Conservation (phyloP, 2,113 vertebrate species). For the Arizona elegans region DNA sequence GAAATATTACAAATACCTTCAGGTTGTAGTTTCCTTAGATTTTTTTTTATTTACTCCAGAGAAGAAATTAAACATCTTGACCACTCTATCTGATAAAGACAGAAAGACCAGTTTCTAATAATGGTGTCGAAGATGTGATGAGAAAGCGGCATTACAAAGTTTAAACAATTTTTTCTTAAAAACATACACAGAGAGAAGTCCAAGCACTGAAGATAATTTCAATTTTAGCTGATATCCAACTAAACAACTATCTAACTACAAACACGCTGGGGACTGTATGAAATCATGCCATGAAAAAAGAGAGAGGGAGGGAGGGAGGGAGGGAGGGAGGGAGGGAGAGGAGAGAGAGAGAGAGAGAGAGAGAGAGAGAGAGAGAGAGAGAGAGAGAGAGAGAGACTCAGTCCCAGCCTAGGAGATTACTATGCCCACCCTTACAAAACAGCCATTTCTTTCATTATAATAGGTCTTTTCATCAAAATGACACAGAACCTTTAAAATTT, state of each 20-base stretch:
- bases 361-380: constrained; percentile 27
- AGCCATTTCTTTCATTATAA: constrained; percentile 75
- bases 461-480: constrained; percentile 69
- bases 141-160: constrained; percentile 59
- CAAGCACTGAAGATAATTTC: constrained; percentile 58
- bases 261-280: constrained; percentile 62
- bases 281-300: constrained; percentile 53
- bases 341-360: constrained; percentile 32
- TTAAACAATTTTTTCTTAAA: constrained; percentile 46
- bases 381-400: background rate
- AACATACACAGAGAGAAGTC: constrained; percentile 21
- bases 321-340: constrained; percentile 26
- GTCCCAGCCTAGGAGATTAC: constrained; percentile 54
- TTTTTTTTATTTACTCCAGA: constrained; percentile 27
- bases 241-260: constrained; percentile 60
- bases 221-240: constrained; percentile 60
- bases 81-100: constrained; percentile 42
- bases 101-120: constrained; percentile 46
- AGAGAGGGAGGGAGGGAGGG: constrained; percentile 37
- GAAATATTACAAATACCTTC: constrained; percentile 27
- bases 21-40: constrained; percentile 32
- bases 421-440: constrained; percentile 68
- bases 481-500: constrained; percentile 68
- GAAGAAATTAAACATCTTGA: constrained; percentile 49
- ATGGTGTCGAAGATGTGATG: constrained; percentile 56